Evolutionary conservation across 2,888 invertebrate genomes (phyloP), one percentile per base, ranked within the genome.

Genomic region (Tipula lateralis): DNA sequence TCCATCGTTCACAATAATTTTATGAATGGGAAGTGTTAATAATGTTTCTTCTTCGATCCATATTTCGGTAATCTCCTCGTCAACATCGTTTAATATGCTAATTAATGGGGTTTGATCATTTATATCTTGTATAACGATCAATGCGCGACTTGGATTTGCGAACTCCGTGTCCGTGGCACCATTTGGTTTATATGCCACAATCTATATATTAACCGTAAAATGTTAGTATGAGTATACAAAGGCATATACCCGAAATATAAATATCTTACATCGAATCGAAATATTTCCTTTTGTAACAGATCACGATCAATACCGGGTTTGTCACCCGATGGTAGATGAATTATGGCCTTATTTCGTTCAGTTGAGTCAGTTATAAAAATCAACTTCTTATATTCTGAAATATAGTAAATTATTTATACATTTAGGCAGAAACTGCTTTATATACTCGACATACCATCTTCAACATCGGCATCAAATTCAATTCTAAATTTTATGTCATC

Each of bases 91-190:
- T 0, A 89, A 87, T 13, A 90, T 9, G 9, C 7, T 87, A 19
- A 93, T 92, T 86, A 87, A 87, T 0, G 95, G 95, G 13, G 87
- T 87, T 87, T 95, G 92, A 88, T 96, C 94, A 88, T 96, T 95
- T 32, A 94, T 90, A 86, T 92, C 92, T 83, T 92, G 89, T 0
- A 92, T 90, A 85, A 92, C 91, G 84, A 92, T 90, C 13, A 91
- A 91, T 0, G 92, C 89, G 0, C 88, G 86, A 9, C 89, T 88
- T 1, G 86, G 86, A 0, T 90, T 90, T 7, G 87, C 9, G 0
- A n/a, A 44, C 5, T 36, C 9, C 36, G 16, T 86, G n/a, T 89
- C 91, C 0, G 88, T 85, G 24, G 86, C 85, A 84, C 88, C 87
- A 36, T 88, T 86, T 32, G 86, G 87, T 86, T 92, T 92, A 87